Percentiles rank a stretch among this genome's conserved stretches.
phyloP scores from a whole-genome alignment of 2,113 vertebrate genomes.

The Mastomys natalensis region DNA sequence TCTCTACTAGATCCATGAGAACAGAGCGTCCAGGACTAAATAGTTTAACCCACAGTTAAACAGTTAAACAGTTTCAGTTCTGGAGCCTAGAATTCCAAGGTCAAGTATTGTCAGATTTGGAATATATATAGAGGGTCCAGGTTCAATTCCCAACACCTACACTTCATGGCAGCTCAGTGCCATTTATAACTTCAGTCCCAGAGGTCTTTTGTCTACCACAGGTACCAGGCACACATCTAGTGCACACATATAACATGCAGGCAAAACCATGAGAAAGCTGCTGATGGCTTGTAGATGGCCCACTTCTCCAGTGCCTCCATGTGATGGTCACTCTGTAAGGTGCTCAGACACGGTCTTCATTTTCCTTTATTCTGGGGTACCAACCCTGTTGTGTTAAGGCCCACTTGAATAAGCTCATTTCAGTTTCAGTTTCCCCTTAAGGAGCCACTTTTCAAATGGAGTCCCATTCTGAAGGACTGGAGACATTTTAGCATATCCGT shows the following conservation, averaged over 20 bases:
- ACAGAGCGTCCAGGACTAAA: neutral
- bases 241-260: neutral
- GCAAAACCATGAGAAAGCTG: neutral
- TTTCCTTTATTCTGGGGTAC: neutral
- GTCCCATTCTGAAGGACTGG: neutral
- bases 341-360: neutral
- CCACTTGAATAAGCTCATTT: neutral
- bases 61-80: neutral
- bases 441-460: neutral
- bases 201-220: too few species aligned
- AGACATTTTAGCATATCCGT: neutral
- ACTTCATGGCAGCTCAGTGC: neutral
- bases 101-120: neutral
- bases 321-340: neutral
- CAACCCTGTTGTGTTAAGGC: neutral
- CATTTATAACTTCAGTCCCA: neutral
- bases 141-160: neutral
- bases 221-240: neutral
- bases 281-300: neutral
- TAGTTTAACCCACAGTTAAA: neutral
- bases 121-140: neutral
- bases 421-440: neutral
- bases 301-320: neutral
- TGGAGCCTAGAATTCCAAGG: constrained; percentile 4
- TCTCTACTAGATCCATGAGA: neutral